A percentile compares a stretch with the other conserved stretches of the same genome.
phyloP scores from a whole-genome alignment of 2,888 invertebrate species.

The Parnassius orleans region DNA sequence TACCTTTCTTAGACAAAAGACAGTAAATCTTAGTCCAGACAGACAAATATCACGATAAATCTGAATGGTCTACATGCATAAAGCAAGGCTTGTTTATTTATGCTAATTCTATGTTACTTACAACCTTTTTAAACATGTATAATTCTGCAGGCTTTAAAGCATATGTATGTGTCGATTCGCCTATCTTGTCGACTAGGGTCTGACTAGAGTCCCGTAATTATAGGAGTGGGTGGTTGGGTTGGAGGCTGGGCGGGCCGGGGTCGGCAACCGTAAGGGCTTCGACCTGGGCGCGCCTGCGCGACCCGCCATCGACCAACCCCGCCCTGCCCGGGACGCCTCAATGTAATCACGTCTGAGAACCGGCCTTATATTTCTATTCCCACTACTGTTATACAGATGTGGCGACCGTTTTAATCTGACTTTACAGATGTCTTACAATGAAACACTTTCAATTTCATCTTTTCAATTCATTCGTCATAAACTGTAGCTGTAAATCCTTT shows the following conservation, averaged over 20 bases:
- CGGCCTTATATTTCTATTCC: constrained; percentile 20
- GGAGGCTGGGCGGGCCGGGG: constrained; percentile 47
- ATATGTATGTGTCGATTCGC: constrained; percentile 8
- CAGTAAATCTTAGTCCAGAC: too few species aligned
- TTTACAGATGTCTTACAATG: constrained; percentile 3
- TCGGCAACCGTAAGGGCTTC: constrained; percentile 75
- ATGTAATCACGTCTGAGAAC: constrained; percentile 31
- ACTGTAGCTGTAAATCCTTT: too few species aligned
- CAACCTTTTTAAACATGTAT: too few species aligned
- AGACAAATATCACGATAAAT: too few species aligned
- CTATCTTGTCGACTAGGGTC: constrained; percentile 30
- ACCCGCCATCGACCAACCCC: constrained; percentile 61
- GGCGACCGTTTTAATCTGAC: constrained; percentile 16
- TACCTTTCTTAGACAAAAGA: too few species aligned
- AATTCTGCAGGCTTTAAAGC: not conserved
- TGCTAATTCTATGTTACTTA: too few species aligned
- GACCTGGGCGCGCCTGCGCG: constrained; percentile 72
- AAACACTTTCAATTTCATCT: not conserved
- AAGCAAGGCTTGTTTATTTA: too few species aligned
- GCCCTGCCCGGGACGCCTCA: constrained; percentile 32
- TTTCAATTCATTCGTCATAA: not conserved
- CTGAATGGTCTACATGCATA: too few species aligned
- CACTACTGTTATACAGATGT: constrained; percentile 19
- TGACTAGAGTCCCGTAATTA: constrained; percentile 37
- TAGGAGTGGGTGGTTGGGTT: constrained; percentile 39